These are phyloP conservation scores for Cacatua alba DNA, from an alignment of 2,113 vertebrate species.

Conservation along the genomic window DNA sequence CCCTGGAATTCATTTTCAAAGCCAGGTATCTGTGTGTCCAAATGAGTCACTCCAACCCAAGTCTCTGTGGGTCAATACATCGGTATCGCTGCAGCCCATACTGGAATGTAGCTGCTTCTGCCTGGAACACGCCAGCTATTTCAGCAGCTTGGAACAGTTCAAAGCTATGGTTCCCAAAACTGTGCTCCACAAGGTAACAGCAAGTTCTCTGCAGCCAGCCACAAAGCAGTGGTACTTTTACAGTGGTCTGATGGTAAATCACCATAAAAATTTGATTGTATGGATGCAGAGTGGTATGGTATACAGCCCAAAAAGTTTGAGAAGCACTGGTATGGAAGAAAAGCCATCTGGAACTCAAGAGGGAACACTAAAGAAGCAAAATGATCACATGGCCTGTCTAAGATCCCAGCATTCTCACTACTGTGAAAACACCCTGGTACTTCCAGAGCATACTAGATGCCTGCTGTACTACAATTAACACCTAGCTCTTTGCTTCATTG, in stretches of 20 bases:
- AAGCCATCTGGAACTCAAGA: background rate
- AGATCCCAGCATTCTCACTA: background rate
- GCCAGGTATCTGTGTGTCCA: background rate
- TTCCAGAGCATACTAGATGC: background rate
- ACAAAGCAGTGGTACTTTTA: background rate
- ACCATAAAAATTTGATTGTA: background rate
- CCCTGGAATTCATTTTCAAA: conserved; percentile 22
- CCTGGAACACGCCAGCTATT: background rate
- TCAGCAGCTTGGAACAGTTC: background rate
- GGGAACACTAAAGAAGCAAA: background rate
- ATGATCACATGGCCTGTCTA: background rate
- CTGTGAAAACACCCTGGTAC: background rate
- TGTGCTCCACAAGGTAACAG: background rate
- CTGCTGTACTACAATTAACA: background rate
- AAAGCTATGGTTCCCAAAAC: background rate
- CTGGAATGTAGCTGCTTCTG: background rate
- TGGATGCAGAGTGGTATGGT: background rate
- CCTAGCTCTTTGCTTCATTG: background rate
- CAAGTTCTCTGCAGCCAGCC: background rate
- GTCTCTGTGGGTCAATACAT: background rate
- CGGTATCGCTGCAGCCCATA: background rate
- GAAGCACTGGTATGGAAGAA: background rate
- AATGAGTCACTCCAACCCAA: background rate
- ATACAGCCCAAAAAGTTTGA: background rate
- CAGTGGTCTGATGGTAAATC: background rate